Conservation (phyloP, 2,888 invertebrate species). For the Coenonympha glycerion region DNA sequence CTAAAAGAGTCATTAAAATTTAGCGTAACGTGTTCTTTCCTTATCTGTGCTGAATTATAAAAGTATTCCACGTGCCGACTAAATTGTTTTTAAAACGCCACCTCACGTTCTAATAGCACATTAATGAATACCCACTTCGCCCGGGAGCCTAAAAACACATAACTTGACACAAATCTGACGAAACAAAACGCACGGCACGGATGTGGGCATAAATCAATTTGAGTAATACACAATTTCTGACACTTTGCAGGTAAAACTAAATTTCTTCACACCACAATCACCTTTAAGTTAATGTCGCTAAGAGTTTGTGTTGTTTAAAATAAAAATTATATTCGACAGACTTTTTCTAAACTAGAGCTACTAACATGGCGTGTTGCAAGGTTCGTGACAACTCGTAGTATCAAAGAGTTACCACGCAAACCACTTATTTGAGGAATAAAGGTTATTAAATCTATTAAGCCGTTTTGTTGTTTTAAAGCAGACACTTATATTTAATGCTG, state of each 20-base stretch:
- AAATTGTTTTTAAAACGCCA: slow-evolving; percentile 7
- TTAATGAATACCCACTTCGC: slow-evolving; percentile 8
- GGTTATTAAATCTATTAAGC: slow-evolving; percentile 16
- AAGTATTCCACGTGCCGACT: neutral
- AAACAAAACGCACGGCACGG: slow-evolving; percentile 17
- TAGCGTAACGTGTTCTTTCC: too few species aligned
- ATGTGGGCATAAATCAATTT: slow-evolving; percentile 22
- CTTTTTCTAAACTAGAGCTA: slow-evolving; percentile 10
- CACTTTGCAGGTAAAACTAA: neutral
- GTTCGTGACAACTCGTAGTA: slow-evolving; percentile 16
- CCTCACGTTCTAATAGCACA: slow-evolving; percentile 2
- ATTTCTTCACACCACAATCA: slow-evolving; percentile 5
- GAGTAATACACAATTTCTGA: slow-evolving; percentile 5
- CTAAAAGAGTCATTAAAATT: too few species aligned
- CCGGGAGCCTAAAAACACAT: slow-evolving; percentile 12
- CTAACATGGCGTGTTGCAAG: slow-evolving; percentile 15
- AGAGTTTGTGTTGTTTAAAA: slow-evolving; percentile 8
- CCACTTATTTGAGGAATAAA: slow-evolving; percentile 19
- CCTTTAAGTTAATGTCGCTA: neutral
- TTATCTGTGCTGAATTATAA: too few species aligned
- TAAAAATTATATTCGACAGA: neutral
- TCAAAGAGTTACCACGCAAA: slow-evolving; percentile 20
- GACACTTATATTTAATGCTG: neutral
- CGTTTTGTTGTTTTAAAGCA: slow-evolving; percentile 12
- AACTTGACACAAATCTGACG: slow-evolving; percentile 11